Conservation (phyloP, 2,888 invertebrate genomes). For the Tipula lateralis region DNA sequence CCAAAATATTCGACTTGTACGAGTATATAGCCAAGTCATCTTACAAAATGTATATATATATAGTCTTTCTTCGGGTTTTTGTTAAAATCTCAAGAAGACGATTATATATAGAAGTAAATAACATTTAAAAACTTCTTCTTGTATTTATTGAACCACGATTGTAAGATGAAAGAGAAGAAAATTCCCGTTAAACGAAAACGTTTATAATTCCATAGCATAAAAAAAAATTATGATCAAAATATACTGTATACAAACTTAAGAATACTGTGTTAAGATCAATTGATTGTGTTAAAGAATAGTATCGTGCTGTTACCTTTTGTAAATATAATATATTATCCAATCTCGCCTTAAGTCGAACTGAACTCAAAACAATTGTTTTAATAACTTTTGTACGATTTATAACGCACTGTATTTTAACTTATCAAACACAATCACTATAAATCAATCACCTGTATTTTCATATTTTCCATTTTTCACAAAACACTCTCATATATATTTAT, state of each 20-base stretch:
- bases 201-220: not conserved
- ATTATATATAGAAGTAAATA: not conserved
- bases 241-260: not conserved
- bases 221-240: not conserved
- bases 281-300: not conserved
- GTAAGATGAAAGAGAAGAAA: not conserved
- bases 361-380: not conserved
- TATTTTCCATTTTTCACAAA: not conserved
- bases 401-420: not conserved
- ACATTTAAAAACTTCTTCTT: not conserved
- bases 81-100: not conserved
- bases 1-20: not conserved
- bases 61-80: not conserved
- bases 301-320: not conserved
- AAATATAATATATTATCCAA: not conserved
- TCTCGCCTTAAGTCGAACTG: not conserved
- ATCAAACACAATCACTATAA: not conserved
- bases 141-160: not conserved
- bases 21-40: not conserved
- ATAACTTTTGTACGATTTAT: not conserved
- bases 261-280: not conserved
- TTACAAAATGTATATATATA: not conserved
- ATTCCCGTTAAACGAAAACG: conserved; percentile 19
- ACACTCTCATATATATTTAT: not conserved
- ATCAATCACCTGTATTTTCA: not conserved